A percentile compares a stretch with the other conserved stretches of the same genome.
Conservation (phyloP, 2,888 invertebrate genomes). For the Micoletzkya japonica region DNA sequence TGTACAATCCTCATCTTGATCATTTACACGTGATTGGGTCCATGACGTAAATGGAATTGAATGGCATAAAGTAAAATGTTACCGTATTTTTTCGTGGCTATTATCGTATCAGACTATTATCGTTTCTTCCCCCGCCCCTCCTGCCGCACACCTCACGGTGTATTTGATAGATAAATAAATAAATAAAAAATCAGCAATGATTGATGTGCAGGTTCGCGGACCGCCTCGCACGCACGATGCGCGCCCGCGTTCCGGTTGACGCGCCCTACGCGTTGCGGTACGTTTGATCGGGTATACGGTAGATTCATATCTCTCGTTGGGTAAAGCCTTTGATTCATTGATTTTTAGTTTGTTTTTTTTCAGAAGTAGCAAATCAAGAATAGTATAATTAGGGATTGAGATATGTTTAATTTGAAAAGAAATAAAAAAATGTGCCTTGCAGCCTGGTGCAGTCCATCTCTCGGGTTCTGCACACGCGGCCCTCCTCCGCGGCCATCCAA, state of each 20-base stretch:
- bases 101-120: too few species aligned
- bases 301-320: background rate
- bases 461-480: constrained; percentile 39
- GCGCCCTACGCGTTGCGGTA: constrained; percentile 28
- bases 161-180: too few species aligned
- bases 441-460: constrained; percentile 47
- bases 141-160: too few species aligned
- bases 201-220: constrained; percentile 38
- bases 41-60: too few species aligned
- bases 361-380: too few species aligned
- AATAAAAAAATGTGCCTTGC: background rate
- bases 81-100: too few species aligned
- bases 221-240: constrained; percentile 40
- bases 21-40: too few species aligned
- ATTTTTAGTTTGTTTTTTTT: background rate
- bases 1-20: too few species aligned
- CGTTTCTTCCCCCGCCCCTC: too few species aligned
- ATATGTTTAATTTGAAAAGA: background rate
- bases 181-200: background rate
- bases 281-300: background rate
- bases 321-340: background rate
- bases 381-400: too few species aligned
- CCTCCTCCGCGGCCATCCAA: constrained; percentile 33
- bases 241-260: constrained; percentile 42
- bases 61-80: too few species aligned